phyloP scores from a whole-genome alignment of 2,888 invertebrate species.

The Drosophila demipolita region DNA sequence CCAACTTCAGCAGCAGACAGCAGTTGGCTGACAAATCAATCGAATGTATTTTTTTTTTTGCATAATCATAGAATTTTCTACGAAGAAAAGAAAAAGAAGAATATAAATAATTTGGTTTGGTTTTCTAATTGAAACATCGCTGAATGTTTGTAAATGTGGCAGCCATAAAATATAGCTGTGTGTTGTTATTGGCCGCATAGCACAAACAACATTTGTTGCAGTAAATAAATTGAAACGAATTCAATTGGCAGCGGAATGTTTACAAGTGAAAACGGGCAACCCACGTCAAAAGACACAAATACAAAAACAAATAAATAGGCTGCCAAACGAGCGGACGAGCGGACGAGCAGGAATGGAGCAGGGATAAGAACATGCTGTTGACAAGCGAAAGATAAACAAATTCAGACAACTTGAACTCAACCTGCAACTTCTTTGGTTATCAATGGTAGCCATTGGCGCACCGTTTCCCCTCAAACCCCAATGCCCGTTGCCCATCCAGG shows the following conservation, averaged over 20 bases:
- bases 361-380: constrained; percentile 57
- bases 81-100: constrained; percentile 7
- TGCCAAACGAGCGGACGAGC: constrained; percentile 14
- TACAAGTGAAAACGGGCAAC: constrained; percentile 53
- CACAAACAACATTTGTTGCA: constrained; percentile 59
- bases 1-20: constrained; percentile 3
- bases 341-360: constrained; percentile 4
- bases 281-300: constrained; percentile 49
- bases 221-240: constrained; percentile 80
- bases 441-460: constrained; percentile 66
- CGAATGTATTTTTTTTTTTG: constrained; percentile 37
- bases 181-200: constrained; percentile 51
- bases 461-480: constrained; percentile 26
- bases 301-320: constrained; percentile 61
- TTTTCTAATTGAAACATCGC: constrained; percentile 66
- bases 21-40: constrained; percentile 33
- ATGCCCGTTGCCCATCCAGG: background rate
- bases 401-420: constrained; percentile 51
- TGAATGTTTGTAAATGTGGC: constrained; percentile 24
- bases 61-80: constrained; percentile 23
- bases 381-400: constrained; percentile 77
- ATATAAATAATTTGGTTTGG: constrained; percentile 42
- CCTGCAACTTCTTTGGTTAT: constrained; percentile 51
- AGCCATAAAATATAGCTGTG: constrained; percentile 67
- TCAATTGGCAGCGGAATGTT: constrained; percentile 77